A percentile compares a stretch with the other conserved stretches of the same genome.
Conservation (phyloP, 2,888 invertebrate genomes). For the Schizaphis graminum region DNA sequence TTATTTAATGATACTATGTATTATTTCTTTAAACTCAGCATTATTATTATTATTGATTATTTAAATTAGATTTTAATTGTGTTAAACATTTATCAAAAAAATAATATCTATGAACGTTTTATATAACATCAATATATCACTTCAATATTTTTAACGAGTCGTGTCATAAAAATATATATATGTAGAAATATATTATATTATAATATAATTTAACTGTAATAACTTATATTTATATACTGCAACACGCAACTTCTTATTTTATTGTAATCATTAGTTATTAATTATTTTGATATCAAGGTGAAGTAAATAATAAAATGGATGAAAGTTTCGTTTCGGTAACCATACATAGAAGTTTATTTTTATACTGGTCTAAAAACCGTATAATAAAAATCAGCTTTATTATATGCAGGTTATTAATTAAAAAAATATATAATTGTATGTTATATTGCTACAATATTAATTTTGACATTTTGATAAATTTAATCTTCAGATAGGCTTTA, state of each 20-base stretch:
- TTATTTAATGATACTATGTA: background rate
- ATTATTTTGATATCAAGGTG: slow-evolving; percentile 42
- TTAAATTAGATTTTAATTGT: background rate
- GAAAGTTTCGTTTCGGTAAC: slow-evolving; percentile 22
- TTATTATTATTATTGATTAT: background rate
- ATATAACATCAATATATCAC: background rate
- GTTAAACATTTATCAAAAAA: background rate
- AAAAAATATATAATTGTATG: background rate
- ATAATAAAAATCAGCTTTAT: background rate
- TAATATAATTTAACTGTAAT: background rate
- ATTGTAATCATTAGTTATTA: background rate
- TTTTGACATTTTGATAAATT: background rate
- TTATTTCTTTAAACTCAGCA: background rate
- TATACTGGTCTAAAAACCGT: background rate
- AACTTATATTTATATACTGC: background rate
- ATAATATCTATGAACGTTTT: background rate
- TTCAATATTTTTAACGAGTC: background rate
- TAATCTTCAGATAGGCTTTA: no score
- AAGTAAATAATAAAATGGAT: slow-evolving; percentile 25
- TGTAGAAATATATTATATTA: no score
- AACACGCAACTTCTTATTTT: slow-evolving; percentile 28
- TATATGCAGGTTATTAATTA: background rate
- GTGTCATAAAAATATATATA: background rate
- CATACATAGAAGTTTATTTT: slow-evolving; percentile 25
- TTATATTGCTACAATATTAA: no score